Evolutionary conservation across 1,140 invertebrate genomes (phyloP), one percentile per base, ranked within the genome.

Genomic region (Drosophila fuyamai): DNA sequence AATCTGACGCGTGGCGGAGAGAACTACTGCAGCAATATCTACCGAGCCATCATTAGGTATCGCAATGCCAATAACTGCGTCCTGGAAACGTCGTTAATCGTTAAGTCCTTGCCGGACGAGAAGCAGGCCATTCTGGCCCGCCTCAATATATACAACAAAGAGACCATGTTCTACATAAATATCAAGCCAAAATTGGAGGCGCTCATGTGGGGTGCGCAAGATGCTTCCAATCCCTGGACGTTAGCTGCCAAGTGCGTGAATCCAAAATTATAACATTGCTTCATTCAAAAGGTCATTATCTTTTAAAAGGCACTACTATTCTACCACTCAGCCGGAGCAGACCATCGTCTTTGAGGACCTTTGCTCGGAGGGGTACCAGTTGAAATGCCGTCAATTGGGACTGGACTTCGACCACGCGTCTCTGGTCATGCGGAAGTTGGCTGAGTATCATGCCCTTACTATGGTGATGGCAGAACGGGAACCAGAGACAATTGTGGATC

Each of bases 301-400:
- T 13, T 48, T 43, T 13, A 0, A 74, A 12, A 84, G 93, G 8
- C 94, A 94, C 29, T 95, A 93, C 82, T 92, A 85, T 47, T 90
- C 91, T 12, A 90, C 84, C 5, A 76, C 81, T 0, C 65, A 77
- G 27, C 91, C 91, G 2, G 89, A 88, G 50, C 81, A 90, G 56
- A 92, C 90, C 3, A 89, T 92, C 5, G 73, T 92, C 5, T 79
- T 92, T 18, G 91, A 92, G 58, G 91, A 92, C 53, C 54, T 92
- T 2, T 79, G 74, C 48, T 35, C 54, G 1, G 29, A 70, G 35
- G 91, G 91, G 6, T 92, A 89, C n/a, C 74, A 81, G 40, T 18
- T 92, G 27, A 77, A 92, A 9, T 88, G 90, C n/a, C 89, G 91
- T 8, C 86, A 90, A 50, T n/a, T 78, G 32, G 91, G 91, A 3